These are phyloP conservation scores for Eidolon helvum DNA, from an alignment of 2,113 vertebrate species.

Conservation along the genomic window DNA sequence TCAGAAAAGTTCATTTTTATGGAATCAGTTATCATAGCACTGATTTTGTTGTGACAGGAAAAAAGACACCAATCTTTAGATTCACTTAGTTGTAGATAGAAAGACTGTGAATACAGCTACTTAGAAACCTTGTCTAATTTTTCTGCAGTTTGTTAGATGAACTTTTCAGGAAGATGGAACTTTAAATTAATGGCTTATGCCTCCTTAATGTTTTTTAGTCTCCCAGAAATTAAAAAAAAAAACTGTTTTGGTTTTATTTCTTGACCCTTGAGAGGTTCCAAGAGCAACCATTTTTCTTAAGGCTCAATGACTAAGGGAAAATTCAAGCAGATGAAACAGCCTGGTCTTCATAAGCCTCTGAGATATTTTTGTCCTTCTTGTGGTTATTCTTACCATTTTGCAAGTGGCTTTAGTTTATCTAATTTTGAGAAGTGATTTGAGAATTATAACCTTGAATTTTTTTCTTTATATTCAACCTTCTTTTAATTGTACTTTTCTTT, in stretches of 20 bases:
- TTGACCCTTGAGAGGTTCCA: conserved; percentile 39
- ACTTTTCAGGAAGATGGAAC: conserved; percentile 10
- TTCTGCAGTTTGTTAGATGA: conserved; percentile 24
- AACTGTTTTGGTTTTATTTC: conserved; percentile 18
- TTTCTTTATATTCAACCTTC: not conserved
- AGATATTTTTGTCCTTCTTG: not conserved
- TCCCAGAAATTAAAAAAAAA: not conserved
- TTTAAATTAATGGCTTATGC: conserved; percentile 25
- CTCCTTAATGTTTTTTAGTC: not conserved
- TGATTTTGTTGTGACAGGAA: not conserved
- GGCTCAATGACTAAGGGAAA: conserved; percentile 23
- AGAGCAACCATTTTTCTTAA: conserved; percentile 33
- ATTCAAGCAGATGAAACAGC: not conserved
- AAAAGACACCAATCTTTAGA: not conserved
- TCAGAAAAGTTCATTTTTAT: not conserved
- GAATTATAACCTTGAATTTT: not conserved
- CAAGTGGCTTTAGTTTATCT: conserved; percentile 18
- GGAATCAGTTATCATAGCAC: not conserved
- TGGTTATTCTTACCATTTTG: not conserved
- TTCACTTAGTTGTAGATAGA: not conserved
- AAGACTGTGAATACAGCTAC: not conserved
- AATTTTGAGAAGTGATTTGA: conserved; percentile 22
- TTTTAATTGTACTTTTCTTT: conserved; percentile 26
- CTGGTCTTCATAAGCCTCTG: not conserved
- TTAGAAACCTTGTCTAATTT: not conserved